Evolutionary conservation across 1,140 invertebrate species (phyloP).

Genomic region (Drosophila micromelanica): DNA sequence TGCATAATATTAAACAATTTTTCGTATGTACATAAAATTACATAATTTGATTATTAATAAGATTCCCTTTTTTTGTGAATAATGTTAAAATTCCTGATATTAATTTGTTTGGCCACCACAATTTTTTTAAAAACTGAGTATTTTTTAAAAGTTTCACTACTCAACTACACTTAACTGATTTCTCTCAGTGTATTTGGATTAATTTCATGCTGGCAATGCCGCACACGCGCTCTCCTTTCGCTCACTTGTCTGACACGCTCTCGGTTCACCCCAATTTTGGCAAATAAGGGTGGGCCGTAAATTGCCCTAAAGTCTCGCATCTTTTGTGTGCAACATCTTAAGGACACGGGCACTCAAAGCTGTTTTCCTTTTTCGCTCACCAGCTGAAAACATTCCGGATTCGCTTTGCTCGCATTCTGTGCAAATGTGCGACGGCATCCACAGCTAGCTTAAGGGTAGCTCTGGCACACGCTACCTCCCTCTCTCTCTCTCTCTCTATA

Average conservation of each 20-base stretch:
- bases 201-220: conserved; percentile 42
- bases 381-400: conserved; percentile 37
- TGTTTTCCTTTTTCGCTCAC: neutral
- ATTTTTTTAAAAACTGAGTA: no score
- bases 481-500: conserved; percentile 4
- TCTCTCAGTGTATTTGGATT: conserved; percentile 37
- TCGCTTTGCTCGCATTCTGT: conserved; percentile 23
- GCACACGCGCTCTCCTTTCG: neutral
- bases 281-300: conserved; percentile 58
- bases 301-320: conserved; percentile 40
- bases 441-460: conserved; percentile 26
- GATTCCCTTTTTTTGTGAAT: no score
- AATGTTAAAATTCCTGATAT: no score
- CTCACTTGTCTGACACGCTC: conserved; percentile 7
- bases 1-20: no score
- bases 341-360: conserved; percentile 29
- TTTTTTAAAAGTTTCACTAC: no score
- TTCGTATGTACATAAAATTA: no score
- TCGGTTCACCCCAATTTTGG: conserved; percentile 32
- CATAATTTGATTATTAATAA: no score
- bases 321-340: conserved; percentile 36
- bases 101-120: no score
- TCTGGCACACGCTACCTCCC: neutral
- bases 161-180: conserved; percentile 1
- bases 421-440: conserved; percentile 29